Evolutionary conservation across 2,888 invertebrate genomes (phyloP).

Genomic region (Nemotelus nigrinus): DNA sequence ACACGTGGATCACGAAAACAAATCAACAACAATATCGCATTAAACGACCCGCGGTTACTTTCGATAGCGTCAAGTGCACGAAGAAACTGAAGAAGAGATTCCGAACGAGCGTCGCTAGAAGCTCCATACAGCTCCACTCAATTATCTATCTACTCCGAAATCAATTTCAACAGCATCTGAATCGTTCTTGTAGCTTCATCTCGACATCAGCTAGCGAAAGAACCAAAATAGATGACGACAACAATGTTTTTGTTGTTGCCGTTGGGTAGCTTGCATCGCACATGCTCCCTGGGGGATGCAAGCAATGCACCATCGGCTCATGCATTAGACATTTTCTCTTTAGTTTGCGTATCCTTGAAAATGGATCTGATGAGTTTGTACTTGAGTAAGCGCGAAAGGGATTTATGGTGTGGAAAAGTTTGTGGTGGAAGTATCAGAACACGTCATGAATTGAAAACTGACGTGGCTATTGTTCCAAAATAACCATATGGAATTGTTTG

Average conservation of each 20-base stretch:
- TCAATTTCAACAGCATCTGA: too few species aligned
- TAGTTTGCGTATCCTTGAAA: slow-evolving; percentile 4
- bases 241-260: neutral
- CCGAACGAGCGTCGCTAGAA: neutral
- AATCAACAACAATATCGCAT: neutral
- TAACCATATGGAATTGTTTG: too few species aligned
- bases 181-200: too few species aligned
- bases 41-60: too few species aligned
- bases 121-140: neutral
- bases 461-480: too few species aligned
- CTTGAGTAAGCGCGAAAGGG: too few species aligned
- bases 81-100: neutral
- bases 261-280: neutral
- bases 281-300: neutral
- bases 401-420: too few species aligned
- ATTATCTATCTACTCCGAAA: neutral
- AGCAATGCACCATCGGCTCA: neutral
- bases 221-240: slow-evolving; percentile 16
- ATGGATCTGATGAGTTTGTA: too few species aligned
- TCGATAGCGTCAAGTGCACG: too few species aligned
- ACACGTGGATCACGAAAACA: slow-evolving; percentile 18
- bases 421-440: too few species aligned
- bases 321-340: neutral
- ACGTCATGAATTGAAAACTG: too few species aligned
- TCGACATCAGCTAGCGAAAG: neutral